phyloP scores from a whole-genome alignment of 2,113 vertebrate genomes.

The Tiliqua scincoides region DNA sequence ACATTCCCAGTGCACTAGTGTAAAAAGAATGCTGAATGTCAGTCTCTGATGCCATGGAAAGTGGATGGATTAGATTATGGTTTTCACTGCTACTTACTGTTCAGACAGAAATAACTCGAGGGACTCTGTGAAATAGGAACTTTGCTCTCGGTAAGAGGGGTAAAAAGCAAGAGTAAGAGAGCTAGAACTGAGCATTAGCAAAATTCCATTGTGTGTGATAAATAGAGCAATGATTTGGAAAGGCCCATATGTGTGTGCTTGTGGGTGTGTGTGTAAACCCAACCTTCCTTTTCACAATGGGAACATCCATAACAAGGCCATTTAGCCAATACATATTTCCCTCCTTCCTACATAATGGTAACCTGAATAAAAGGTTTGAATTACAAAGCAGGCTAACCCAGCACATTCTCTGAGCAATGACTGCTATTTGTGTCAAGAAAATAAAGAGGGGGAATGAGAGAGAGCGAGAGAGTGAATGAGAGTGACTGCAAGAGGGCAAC shows the following conservation, averaged over 20 bases:
- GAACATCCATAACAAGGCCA: slow-evolving; percentile 59
- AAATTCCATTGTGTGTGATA: slow-evolving; percentile 39
- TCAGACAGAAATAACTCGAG: slow-evolving; percentile 4
- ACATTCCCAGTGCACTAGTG: background rate
- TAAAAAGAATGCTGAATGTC: background rate
- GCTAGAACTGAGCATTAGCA: slow-evolving; percentile 33
- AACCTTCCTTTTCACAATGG: slow-evolving; percentile 35
- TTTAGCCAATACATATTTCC: slow-evolving; percentile 78
- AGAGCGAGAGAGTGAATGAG: slow-evolving; percentile 32
- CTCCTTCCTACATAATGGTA: slow-evolving; percentile 75
- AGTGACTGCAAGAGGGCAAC: slow-evolving; percentile 47
- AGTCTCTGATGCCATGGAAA: background rate
- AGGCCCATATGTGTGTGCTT: background rate
- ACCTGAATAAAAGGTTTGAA: slow-evolving; percentile 81
- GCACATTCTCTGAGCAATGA: slow-evolving; percentile 76
- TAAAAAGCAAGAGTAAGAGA: slow-evolving; percentile 3
- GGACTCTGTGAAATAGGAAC: slow-evolving; percentile 5
- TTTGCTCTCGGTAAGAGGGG: background rate
- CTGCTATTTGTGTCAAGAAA: slow-evolving; percentile 82
- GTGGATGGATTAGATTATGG: background rate
- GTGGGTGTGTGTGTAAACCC: accelerated
- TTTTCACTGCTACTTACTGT: slow-evolving; percentile 7
- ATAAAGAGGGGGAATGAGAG: slow-evolving; percentile 72
- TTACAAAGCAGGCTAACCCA: slow-evolving; percentile 79
- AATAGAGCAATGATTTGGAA: slow-evolving; percentile 27